Evolutionary conservation across 2,888 invertebrate species (phyloP).

Genomic region (Pseudococcus viburni): DNA sequence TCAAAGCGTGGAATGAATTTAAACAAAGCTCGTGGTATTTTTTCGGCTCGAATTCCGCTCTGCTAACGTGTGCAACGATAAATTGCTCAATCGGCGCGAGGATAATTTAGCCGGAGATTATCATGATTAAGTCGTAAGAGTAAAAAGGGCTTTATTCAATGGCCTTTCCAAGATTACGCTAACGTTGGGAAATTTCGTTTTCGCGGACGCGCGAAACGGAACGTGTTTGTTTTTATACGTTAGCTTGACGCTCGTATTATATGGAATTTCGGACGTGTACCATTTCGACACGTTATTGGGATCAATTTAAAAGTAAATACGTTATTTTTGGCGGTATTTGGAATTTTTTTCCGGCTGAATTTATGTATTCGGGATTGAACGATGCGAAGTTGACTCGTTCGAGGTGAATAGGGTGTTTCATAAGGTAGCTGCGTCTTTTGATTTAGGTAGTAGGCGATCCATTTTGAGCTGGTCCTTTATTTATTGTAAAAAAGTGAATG

Average conservation of each 20-base stretch:
- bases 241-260: not conserved
- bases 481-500: too few relatives aligned
- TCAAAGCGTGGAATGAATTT: constrained; percentile 27
- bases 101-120: constrained; percentile 41
- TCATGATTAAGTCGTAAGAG: constrained; percentile 39
- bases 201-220: constrained; percentile 6
- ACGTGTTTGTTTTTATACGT: constrained; percentile 25
- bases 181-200: not conserved
- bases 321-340: not conserved
- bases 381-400: not conserved
- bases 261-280: constrained; percentile 12
- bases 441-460: too few relatives aligned
- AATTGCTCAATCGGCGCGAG: constrained; percentile 38
- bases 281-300: constrained; percentile 14
- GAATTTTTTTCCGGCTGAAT: not conserved
- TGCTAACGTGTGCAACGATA: constrained; percentile 13
- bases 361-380: not conserved
- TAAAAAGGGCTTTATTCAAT: constrained; percentile 5
- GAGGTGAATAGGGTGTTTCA: not conserved
- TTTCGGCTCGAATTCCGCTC: constrained; percentile 18
- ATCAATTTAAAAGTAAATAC: constrained; percentile 28
- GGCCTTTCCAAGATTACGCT: constrained; percentile 2
- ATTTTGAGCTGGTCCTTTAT: too few relatives aligned
- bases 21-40: not conserved
- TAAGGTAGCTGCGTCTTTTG: too few relatives aligned